Evolutionary conservation across 1,140 invertebrate species (phyloP).

Genomic region (Drosophila nasuta): DNA sequence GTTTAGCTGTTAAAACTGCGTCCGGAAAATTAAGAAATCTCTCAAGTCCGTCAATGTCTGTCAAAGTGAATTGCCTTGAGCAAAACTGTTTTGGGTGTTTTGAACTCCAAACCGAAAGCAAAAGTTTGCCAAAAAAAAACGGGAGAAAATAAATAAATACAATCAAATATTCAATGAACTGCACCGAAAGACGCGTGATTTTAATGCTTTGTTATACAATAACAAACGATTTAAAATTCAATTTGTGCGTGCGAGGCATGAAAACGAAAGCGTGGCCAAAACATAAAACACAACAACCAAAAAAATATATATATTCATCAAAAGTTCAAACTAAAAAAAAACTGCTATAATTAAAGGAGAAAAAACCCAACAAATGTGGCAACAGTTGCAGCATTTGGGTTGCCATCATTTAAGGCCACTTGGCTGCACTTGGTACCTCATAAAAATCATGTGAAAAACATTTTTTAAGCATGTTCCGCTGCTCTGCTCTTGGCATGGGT

Average conservation of each 20-base stretch:
- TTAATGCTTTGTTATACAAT: slow-evolving; percentile 40
- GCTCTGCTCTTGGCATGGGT: slow-evolving; percentile 55
- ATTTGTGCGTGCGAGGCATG: slow-evolving; percentile 43
- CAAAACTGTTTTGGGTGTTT: slow-evolving; percentile 30
- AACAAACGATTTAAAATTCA: slow-evolving; percentile 60
- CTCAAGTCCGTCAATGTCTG: slow-evolving; percentile 24
- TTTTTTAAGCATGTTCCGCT: slow-evolving; percentile 51
- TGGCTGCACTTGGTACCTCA: slow-evolving; percentile 57
- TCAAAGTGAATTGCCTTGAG: slow-evolving; percentile 30
- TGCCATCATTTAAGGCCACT: slow-evolving; percentile 62
- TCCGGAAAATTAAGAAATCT: slow-evolving; percentile 17
- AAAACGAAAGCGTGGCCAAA: slow-evolving; percentile 70
- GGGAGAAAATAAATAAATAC: slow-evolving; percentile 3
- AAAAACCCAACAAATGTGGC: slow-evolving; percentile 33
- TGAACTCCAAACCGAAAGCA: slow-evolving; percentile 25
- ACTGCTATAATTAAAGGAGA: slow-evolving; percentile 6
- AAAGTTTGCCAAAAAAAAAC: slow-evolving; percentile 29
- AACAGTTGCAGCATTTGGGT: slow-evolving; percentile 47
- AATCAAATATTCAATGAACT: slow-evolving; percentile 28
- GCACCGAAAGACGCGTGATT: slow-evolving; percentile 18
- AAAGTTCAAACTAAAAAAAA: slow-evolving; percentile 17
- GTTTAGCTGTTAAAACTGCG: slow-evolving; percentile 7
- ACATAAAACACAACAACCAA: slow-evolving; percentile 41
- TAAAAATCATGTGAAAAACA: slow-evolving; percentile 63
- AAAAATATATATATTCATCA: slow-evolving; percentile 20